phyloP scores from a whole-genome alignment of 2,797 vertebrate species.

The Discoglossus pictus region DNA sequence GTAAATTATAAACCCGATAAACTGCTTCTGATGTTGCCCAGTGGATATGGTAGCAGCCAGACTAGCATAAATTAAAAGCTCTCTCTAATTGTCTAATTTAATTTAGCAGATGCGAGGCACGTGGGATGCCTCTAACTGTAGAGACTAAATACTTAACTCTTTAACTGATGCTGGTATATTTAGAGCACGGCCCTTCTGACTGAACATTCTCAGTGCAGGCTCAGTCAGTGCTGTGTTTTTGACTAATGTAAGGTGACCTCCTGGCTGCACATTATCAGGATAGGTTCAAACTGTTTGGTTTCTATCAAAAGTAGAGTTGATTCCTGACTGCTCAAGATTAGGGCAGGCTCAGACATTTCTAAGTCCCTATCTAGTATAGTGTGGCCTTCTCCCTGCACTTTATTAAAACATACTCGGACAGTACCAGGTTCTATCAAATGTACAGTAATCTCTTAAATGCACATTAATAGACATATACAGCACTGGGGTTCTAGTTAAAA shows the following conservation, averaged over 20 bases:
- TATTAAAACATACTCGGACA: no score
- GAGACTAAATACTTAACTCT: constrained; percentile 42
- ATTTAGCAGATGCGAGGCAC: constrained; percentile 50
- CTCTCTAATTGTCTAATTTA: constrained; percentile 53
- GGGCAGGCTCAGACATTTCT: no score
- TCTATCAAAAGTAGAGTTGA: background rate
- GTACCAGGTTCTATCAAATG: no score
- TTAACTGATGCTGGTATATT: background rate
- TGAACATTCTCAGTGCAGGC: no score
- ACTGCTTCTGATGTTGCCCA: constrained; percentile 51
- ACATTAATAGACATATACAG: no score
- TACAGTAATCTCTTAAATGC: no score
- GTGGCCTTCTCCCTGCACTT: no score
- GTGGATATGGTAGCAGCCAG: constrained; percentile 49
- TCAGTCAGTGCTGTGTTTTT: no score
- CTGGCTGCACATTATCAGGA: background rate
- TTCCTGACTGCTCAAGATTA: no score
- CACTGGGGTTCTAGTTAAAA: no score
- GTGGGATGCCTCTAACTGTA: constrained; percentile 42
- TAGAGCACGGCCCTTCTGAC: no score
- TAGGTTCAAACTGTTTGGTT: background rate
- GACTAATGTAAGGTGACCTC: background rate
- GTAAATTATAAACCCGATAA: constrained; percentile 51
- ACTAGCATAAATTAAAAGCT: constrained; percentile 52
- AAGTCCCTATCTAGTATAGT: no score